Base-by-base conservation (phyloP, 2,888 invertebrate species). In the Cephus pulcher region DNA sequence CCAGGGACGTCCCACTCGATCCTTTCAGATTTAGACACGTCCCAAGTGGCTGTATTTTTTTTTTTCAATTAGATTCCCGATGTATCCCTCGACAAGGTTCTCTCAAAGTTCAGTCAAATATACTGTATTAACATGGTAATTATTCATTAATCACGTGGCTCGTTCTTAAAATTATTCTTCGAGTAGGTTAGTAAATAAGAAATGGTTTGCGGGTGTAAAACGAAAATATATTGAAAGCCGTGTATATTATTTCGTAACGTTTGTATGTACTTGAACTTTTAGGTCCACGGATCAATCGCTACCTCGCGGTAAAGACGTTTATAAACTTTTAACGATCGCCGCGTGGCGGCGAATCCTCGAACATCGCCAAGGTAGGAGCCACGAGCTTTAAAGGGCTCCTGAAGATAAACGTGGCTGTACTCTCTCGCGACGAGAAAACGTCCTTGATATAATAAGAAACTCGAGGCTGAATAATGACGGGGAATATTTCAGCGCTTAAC, bases 361-460 rank as follows among this genome's bases (percentile, higher is more conserved):
- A 23, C 71, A 71, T 23, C 30, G 15, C 11, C 30, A 15, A 33
- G 30, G 33, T 12, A 71, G 71, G 11, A 15, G 30, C 32, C 71
- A 33, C 0, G 33, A 32, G 71, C 33, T 32, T 71, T 32, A 33
- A 71, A 71, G 33, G 71, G 71, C 33, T 33, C 33, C 32, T 30
- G 30, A 33, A 71, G 32, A 71, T 33, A 23, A 71, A 71, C 33
- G 30, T 11, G 71, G 11, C 12, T 71, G 71, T 71, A 71, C 23
- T 33, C 71, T 71, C 33, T 71, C 23, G 30, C 71, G 56, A 82
- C 83, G 79, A 79, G 86, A 86, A 86, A 86, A 87, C 82, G 84
- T 85, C 82, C 82, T 84, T 80, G 86, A 88, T 87, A 86, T 89
- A 89, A 88, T 88, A 88, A 89, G 88, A 87, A 88, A 88, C 86